Conservation (phyloP, 1,140 invertebrate genomes). For the Hirudo medicinalis region DNA sequence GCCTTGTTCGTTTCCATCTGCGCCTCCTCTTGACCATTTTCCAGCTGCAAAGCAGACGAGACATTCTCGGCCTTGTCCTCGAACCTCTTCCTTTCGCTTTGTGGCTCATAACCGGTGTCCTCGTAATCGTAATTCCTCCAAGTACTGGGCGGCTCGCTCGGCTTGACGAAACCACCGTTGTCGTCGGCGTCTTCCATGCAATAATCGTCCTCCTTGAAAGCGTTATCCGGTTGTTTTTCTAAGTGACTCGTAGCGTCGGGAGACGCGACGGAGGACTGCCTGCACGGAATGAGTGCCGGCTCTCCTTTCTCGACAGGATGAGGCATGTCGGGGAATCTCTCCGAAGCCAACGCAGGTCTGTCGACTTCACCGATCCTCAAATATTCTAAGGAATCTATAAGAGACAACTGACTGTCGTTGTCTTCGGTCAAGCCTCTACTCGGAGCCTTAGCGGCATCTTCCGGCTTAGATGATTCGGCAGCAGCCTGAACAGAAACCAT, state of each 20-base stretch:
- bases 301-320: not conserved
- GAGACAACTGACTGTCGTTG: constrained; percentile 3
- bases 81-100: not conserved
- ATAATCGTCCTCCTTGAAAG: not conserved
- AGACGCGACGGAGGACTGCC: not conserved
- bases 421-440: not conserved
- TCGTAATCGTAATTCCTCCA: constrained; percentile 11
- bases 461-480: not conserved
- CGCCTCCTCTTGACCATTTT: not conserved
- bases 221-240: no score
- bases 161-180: not conserved
- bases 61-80: not conserved
- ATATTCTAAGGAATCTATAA: constrained; percentile 6
- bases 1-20: not conserved
- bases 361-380: not conserved
- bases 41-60: no score
- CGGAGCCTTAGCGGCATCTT: not conserved
- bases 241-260: no score
- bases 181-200: not conserved
- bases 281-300: not conserved
- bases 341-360: not conserved
- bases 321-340: no score
- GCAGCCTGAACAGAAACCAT: no score
- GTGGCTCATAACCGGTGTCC: not conserved
- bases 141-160: not conserved